Evolutionary conservation across 2,888 invertebrate genomes (phyloP).

Genomic region (Notocelia uddmanniana): DNA sequence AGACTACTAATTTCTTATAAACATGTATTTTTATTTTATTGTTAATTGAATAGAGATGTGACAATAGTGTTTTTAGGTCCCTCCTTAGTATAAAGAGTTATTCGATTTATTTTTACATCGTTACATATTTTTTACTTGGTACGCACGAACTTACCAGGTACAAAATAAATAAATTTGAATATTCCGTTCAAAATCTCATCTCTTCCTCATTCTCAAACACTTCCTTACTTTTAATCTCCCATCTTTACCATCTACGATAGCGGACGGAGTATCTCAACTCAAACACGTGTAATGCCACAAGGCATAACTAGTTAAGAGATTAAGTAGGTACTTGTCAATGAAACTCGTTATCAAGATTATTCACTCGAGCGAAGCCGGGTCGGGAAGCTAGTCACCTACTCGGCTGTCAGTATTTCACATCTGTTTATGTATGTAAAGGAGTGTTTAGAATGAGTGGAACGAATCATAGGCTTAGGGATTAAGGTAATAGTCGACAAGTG

Average conservation of each 20-base stretch:
- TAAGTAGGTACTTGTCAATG: conserved; percentile 55
- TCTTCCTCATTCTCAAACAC: background rate
- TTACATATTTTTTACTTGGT: too few relatives aligned
- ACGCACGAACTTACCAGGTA: background rate
- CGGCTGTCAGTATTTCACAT: conserved; percentile 56
- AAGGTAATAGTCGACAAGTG: conserved; percentile 6
- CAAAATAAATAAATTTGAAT: background rate
- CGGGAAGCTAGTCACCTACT: conserved; percentile 47
- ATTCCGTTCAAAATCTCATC: background rate
- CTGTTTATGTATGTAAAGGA: conserved; percentile 47
- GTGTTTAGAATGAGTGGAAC: conserved; percentile 34
- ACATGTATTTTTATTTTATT: too few relatives aligned
- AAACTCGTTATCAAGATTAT: conserved; percentile 60
- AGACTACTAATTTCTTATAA: too few relatives aligned
- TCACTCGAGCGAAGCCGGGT: conserved; percentile 53
- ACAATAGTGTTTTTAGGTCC: too few relatives aligned
- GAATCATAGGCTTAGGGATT: conserved; percentile 21
- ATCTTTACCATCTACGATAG: conserved; percentile 16
- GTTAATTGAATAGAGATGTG: too few relatives aligned
- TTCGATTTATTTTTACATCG: too few relatives aligned
- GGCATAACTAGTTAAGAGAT: conserved; percentile 34
- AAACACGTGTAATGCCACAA: conserved; percentile 17
- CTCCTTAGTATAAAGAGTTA: too few relatives aligned
- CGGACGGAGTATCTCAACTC: background rate
- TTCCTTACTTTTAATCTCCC: background rate